A percentile compares a stretch with the other conserved stretches of the same genome.
These are phyloP conservation scores for Glaucomys volans DNA, from an alignment of 2,113 vertebrate genomes.

Conservation along the genomic window DNA sequence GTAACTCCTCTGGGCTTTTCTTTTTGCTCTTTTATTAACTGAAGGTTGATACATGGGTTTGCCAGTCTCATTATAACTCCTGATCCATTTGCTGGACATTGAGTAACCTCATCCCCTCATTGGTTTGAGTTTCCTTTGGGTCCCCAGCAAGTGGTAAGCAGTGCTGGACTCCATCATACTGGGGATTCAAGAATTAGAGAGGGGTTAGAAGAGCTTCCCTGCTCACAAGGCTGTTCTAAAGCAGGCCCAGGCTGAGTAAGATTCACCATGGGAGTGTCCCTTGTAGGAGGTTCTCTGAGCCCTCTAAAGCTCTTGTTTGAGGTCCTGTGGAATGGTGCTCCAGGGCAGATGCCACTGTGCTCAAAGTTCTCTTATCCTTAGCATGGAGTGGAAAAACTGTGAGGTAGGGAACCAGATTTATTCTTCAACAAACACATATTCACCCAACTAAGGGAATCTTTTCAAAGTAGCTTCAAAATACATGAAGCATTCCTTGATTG, in stretches of 20 bases:
- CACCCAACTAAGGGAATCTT: not conserved
- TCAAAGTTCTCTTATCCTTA: not conserved
- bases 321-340: not conserved
- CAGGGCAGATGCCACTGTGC: accelerated
- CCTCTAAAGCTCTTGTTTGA: no score
- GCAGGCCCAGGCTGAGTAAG: not conserved
- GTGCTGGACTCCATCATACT: accelerated
- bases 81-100: not conserved
- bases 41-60: not conserved
- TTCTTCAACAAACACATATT: not conserved
- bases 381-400: not conserved
- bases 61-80: not conserved
- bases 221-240: not conserved
- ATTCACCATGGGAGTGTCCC: not conserved
- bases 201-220: not conserved
- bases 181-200: not conserved
- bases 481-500: not conserved
- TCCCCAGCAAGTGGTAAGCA: not conserved
- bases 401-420: not conserved
- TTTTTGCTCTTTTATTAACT: not conserved
- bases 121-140: not conserved
- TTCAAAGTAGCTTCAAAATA: conserved; percentile 20
- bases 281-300: not conserved
- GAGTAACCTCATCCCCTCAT: not conserved
- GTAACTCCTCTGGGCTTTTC: not conserved